Percentiles rank a stretch among this genome's conserved stretches.
Evolutionary conservation across 1,140 invertebrate genomes (phyloP).

Genomic region (Zaprionus taronus): DNA sequence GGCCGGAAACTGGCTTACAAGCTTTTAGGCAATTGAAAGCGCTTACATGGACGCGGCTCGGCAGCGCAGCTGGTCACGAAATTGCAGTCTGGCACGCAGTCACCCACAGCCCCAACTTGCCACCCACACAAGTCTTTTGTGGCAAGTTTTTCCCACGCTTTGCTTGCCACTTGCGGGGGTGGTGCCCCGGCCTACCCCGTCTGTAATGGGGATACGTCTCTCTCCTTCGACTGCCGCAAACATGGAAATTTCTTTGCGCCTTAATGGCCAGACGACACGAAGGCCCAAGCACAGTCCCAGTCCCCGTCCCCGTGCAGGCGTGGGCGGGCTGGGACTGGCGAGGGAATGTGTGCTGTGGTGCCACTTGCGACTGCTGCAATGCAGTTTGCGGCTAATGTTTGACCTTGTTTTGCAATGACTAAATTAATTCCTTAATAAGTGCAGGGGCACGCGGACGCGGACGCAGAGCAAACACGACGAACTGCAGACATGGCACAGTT

Average conservation of each 20-base stretch:
- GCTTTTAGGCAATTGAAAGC: constrained; percentile 81
- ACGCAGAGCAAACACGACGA: constrained; percentile 61
- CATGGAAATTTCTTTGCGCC: constrained; percentile 74
- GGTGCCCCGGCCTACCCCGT: constrained; percentile 21
- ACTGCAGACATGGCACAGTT: constrained; percentile 74
- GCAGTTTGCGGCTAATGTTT: constrained; percentile 83
- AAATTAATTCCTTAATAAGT: constrained; percentile 83
- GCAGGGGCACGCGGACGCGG: constrained; percentile 24
- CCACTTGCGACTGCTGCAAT: constrained; percentile 73
- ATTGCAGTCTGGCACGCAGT: constrained; percentile 73
- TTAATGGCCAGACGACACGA: constrained; percentile 74
- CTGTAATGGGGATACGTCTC: constrained; percentile 3
- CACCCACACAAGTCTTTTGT: constrained; percentile 49
- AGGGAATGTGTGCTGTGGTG: constrained; percentile 22
- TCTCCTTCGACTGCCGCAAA: constrained; percentile 5
- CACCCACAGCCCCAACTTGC: constrained; percentile 21
- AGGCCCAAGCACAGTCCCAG: constrained; percentile 26
- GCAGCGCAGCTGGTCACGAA: constrained; percentile 58
- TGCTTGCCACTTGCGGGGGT: constrained; percentile 48
- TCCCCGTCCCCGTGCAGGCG: constrained; percentile 25
- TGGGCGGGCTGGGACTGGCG: constrained; percentile 41
- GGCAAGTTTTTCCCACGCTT: constrained; percentile 77
- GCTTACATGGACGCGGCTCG: constrained; percentile 61
- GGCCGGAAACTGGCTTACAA: constrained; percentile 80
- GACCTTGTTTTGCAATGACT: constrained; percentile 82